Base-by-base conservation (phyloP, 2,113 vertebrate genomes). In the Sylvietta virens region DNA sequence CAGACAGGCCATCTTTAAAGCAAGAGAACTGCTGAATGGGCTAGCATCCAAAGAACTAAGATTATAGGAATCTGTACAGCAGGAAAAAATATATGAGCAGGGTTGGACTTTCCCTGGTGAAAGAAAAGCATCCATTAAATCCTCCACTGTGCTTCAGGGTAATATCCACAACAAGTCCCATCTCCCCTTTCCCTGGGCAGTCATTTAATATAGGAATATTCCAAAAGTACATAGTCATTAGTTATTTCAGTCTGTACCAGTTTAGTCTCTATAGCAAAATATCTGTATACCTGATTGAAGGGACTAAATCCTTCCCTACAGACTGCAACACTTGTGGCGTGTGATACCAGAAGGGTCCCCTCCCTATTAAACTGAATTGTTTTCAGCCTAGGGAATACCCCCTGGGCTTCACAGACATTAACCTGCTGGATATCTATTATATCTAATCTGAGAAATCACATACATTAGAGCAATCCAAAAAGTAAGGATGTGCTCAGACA, bases 11-110 rank as follows among this genome's bases (percentile, higher is more conserved):
- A 89, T 87, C 65, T 86, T 89, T 66, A 92, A 93, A 86, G 48
- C 42, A 74, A 81, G 72, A 80, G 37, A 88, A 95, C 40, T 81
- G 78, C 53, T 89, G 81, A 92, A 61, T 79, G 53, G 81, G 60
- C 80, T 86, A 76, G 48, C 31, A 91, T 89, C 70, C 86, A 89
- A 94, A 92, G 33, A 86, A 67, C 61, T 89, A 64, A 92, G 72
- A 91, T 96, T 92, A 86, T 33, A 87, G 73, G 48, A 92, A 74
- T 60, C 65, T 60, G 57, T 94, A 72, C 30, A 53, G 65, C 31
- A 90, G 51, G 53, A 74, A 89, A 91, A 94, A 88, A 77, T 77
- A 83, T 70, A 74, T 81, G n/a, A 89, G 28, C 35, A 81, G 67
- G 65, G 35, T 13, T 93, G 48, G 57, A 89, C 61, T 67, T 91